Evolutionary conservation across 2,888 invertebrate genomes (phyloP), one percentile per base, ranked within the genome.

Genomic region (Tholera decimalis): DNA sequence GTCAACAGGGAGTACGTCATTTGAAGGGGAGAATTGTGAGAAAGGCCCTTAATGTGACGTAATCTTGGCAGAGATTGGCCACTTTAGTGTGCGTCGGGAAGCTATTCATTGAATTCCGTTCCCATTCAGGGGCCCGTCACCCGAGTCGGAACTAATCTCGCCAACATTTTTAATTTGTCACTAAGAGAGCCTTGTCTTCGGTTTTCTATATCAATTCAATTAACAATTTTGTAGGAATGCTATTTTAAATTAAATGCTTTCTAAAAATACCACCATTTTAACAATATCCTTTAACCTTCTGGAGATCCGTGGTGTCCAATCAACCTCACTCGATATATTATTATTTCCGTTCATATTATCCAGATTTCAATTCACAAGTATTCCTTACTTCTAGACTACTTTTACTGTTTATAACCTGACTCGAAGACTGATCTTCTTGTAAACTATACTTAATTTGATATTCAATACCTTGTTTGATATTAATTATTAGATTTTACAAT

Each of bases 31-130:
- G 64, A 51, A 73, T 74, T 73, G 83, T 64, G 80, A 71, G 82
- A 83, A 82, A 78, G 78, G 75, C 67, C 73, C 79, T 79, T 85
- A 88, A 87, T 86, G 86, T 83, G 88, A 83, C 83, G 85, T 85
- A 89, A 90, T 90, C 87, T 87, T 80, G 81, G 78, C 72, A 81
- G 83, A 88, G 87, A 90, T 90, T 89, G 89, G 83, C 88, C 86
- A 87, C 88, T 89, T 86, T 84, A 83, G 68, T 76, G 68, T 66
- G 79, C 81, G 77, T 79, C 77, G 85, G 78, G 82, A 81, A 82
- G 85, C 88, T 83, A 87, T 89, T 89, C 89, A 89, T 88, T 86
- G 89, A 84, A 87, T 87, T 83, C 85, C 84, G 79, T 83, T 80
- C 79, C 88, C 84, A 87, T 89, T 90, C 88, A 89, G 64, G 67